phyloP scores from a whole-genome alignment of 1,140 invertebrate species.

The Bathynomus jamesi region DNA sequence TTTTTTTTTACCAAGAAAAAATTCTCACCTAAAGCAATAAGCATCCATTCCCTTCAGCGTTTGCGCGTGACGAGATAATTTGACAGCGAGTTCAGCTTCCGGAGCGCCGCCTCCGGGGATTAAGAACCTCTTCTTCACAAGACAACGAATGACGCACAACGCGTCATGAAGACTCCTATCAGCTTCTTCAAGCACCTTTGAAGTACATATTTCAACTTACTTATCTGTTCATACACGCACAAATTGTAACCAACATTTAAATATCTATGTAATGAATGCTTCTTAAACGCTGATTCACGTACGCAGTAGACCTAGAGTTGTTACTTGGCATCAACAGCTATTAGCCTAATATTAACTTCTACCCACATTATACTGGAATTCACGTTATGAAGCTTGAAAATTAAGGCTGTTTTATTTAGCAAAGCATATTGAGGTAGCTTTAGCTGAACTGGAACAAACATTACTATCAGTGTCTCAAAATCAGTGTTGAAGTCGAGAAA shows the following conservation, averaged over 20 bases:
- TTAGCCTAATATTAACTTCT: too few relatives aligned
- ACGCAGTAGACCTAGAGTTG: too few relatives aligned
- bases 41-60: slow-evolving; percentile 83
- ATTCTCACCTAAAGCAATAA: slow-evolving; percentile 64
- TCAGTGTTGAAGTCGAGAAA: too few relatives aligned
- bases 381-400: too few relatives aligned
- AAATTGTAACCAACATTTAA: neutral
- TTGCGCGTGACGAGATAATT: slow-evolving; percentile 72
- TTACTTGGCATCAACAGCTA: too few relatives aligned
- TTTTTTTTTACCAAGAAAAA: slow-evolving; percentile 15
- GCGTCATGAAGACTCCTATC: slow-evolving; percentile 94
- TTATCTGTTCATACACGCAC: neutral
- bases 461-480: too few relatives aligned
- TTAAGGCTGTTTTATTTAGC: too few relatives aligned
- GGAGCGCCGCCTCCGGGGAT: slow-evolving; percentile 95
- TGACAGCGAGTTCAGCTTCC: slow-evolving; percentile 86
- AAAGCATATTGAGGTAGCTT: too few relatives aligned
- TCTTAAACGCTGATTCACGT: too few relatives aligned
- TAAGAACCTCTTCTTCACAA: slow-evolving; percentile 80
- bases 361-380: too few relatives aligned
- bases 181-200: slow-evolving; percentile 50
- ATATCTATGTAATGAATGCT: neutral
- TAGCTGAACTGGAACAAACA: too few relatives aligned
- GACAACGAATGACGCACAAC: slow-evolving; percentile 92
- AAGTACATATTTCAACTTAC: too few relatives aligned